Base-by-base conservation (phyloP, 37 sponge, comb jelly and placozoan genomes). In the Mnemiopsis leidyi region DNA sequence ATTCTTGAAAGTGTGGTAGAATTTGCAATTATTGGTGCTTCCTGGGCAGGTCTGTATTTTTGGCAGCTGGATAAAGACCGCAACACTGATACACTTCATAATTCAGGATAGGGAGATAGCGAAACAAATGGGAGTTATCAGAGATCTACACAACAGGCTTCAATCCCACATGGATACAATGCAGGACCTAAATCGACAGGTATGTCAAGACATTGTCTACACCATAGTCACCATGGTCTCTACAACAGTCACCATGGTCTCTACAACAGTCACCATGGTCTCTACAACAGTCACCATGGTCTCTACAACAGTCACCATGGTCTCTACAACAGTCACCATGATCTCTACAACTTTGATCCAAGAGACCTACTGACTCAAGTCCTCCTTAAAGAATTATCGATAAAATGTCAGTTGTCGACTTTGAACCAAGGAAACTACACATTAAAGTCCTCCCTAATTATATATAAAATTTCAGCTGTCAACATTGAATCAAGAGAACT, bases 101-200 rank as follows among this genome's bases (percentile, higher is more conserved):
- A 33, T 77, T 33, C 79, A 77, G 79, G 90, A 85, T 21, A 85
- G 90, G 25, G 90, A 85, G 26, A 85, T 85, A 40, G 90, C 90
- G n/a, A 85, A 85, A 33, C 90, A 85, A 33, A 85, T 85, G 90
- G 90, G 90, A 40, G 90, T 85, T 26, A 85, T 85, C 2, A 38
- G 90, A 40, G 90, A 85, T 28, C 90, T 85, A 7, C 90, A 85
- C 29, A 85, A 85, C 30, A 35, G 90, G n/a, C 90, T 85, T 18
- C 90, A 85, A 26, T 85, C 90, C 61, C 90, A 85, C 90, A 85
- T 85, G 90, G 90, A 85, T 28, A 85, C 90, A 7, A 85, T 85
- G 90, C 90, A 85, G 90, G 90, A 85, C 48, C 90, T 85, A 13
- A 85, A 85, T 29, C 13, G 90, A 85, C 90, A 85, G 90, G 90